Percentiles rank a stretch among this genome's conserved stretches.
Evolutionary conservation across 2,888 invertebrate species (phyloP).

Genomic region (Phorcus lineatus): DNA sequence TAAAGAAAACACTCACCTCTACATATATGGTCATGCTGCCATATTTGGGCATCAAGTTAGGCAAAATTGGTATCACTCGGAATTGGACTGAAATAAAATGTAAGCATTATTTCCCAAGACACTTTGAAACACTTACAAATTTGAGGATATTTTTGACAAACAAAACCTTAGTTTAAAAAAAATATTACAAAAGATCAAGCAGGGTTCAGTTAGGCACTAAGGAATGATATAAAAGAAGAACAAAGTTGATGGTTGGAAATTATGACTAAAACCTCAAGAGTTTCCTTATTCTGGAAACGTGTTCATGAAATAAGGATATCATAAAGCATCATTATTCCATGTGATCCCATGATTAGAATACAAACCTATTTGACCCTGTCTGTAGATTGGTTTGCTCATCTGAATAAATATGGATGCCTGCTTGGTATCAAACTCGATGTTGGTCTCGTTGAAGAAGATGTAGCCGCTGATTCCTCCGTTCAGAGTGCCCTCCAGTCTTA

Average conservation of each 20-base stretch:
- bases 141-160: too few relatives aligned
- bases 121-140: neutral
- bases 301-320: too few relatives aligned
- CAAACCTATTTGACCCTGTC: conserved; percentile 86
- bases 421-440: conserved; percentile 88
- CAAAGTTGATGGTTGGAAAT: too few relatives aligned
- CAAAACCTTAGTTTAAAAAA: too few relatives aligned
- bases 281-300: too few relatives aligned
- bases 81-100: conserved; percentile 83
- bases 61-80: conserved; percentile 93
- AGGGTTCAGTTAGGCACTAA: too few relatives aligned
- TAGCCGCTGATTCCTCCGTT: conserved; percentile 88
- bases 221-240: too few relatives aligned
- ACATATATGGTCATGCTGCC: conserved; percentile 94
- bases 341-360: neutral
- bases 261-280: too few relatives aligned
- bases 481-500: conserved; percentile 86
- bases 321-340: too few relatives aligned
- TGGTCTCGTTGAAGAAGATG: conserved; percentile 92
- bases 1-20: conserved; percentile 76
- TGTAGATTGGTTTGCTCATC: conserved; percentile 95
- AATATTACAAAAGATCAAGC: too few relatives aligned
- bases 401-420: conserved; percentile 97
- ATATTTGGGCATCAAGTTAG: conserved; percentile 91
- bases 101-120: neutral